These are phyloP conservation scores for Deroplatys truncata DNA, from an alignment of 2,888 invertebrate species.

Conservation along the genomic window DNA sequence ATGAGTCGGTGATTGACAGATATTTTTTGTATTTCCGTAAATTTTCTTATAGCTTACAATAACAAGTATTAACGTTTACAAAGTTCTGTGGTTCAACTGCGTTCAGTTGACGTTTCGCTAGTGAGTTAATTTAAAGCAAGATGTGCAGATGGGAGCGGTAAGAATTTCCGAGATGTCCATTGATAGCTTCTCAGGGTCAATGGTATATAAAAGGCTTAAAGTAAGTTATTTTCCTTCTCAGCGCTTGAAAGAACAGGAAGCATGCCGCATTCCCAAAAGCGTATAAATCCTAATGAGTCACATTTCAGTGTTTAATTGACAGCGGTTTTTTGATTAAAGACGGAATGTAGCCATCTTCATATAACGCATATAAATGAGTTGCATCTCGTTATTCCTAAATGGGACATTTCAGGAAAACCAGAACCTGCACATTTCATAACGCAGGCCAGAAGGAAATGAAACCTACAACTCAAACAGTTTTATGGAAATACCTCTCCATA, in stretches of 20 bases:
- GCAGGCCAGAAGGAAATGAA: too few species aligned
- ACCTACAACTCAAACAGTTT: too few species aligned
- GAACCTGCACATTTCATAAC: not conserved
- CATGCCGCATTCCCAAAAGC: not conserved
- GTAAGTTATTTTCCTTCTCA: not conserved
- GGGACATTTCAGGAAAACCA: not conserved
- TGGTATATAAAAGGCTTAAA: not conserved
- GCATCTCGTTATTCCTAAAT: not conserved
- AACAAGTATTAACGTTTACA: too few species aligned
- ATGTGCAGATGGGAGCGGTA: not conserved
- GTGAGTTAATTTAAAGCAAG: too few species aligned
- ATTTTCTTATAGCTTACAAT: too few species aligned
- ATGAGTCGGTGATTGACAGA: too few species aligned
- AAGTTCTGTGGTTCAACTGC: too few species aligned
- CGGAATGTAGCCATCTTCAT: not conserved
- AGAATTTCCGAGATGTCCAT: not conserved
- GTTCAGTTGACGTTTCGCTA: too few species aligned
- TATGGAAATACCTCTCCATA: too few species aligned
- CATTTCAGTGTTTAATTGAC: not conserved
- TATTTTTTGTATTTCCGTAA: too few species aligned
- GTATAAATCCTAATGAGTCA: not conserved
- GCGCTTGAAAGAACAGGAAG: not conserved
- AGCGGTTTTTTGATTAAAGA: not conserved
- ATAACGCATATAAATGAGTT: not conserved
- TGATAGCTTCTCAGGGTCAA: not conserved